phyloP scores from a whole-genome alignment of 2,113 vertebrate species.

The Pyrgilauda ruficollis region DNA sequence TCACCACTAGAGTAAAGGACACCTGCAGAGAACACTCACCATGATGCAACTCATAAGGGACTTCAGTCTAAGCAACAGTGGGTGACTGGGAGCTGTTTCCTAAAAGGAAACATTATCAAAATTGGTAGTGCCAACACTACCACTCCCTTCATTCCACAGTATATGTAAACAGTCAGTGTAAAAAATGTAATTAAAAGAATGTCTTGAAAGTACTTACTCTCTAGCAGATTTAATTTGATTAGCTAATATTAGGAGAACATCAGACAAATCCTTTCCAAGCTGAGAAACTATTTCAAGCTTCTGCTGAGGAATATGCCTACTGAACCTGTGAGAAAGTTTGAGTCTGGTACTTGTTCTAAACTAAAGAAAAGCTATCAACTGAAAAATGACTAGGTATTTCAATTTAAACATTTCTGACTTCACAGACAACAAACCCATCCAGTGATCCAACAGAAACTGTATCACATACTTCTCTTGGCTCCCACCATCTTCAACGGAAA shows the following conservation, averaged over 20 bases:
- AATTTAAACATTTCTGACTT: not conserved
- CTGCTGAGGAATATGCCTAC: not conserved
- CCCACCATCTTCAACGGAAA: not conserved
- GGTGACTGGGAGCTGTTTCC: not conserved
- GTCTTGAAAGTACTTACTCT: not conserved
- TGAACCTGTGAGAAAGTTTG: not conserved
- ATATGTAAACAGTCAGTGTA: not conserved
- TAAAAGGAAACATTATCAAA: not conserved
- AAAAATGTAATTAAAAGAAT: not conserved
- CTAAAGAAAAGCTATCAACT: not conserved
- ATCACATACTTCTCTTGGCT: not conserved
- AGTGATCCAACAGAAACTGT: not conserved
- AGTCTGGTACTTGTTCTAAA: not conserved
- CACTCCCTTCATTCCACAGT: not conserved
- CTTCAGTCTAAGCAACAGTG: not conserved
- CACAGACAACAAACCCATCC: not conserved
- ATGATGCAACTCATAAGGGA: not conserved
- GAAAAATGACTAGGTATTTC: not conserved
- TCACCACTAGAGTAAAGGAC: not conserved
- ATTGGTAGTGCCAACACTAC: not conserved
- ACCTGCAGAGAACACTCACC: not conserved
- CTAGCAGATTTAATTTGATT: not conserved
- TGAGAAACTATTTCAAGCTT: not conserved
- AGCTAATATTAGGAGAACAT: not conserved
- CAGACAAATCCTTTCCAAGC: not conserved